Conservation (phyloP, 1,140 invertebrate species). For the Orchesella cincta region DNA sequence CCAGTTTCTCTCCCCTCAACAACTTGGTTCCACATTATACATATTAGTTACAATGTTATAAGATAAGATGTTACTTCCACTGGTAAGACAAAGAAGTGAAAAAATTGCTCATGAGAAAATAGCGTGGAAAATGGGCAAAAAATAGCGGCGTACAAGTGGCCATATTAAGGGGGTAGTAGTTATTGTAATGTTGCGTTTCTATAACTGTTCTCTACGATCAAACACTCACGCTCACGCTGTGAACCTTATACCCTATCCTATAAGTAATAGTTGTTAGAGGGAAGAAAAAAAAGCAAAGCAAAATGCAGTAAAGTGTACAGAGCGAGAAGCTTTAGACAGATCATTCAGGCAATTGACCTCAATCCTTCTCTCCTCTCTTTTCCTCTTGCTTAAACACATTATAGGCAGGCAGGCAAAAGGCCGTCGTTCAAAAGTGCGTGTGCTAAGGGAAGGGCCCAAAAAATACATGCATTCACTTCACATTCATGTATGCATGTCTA, state of each 20-base stretch:
- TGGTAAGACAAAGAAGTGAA: neutral
- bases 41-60: no score
- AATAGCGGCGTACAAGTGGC: no score
- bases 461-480: no score
- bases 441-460: no score
- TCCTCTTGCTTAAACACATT: neutral
- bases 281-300: neutral
- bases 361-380: neutral
- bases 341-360: conserved; percentile 25
- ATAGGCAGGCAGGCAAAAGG: neutral
- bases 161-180: neutral
- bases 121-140: neutral
- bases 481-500: no score
- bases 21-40: no score
- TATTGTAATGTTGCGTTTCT: neutral
- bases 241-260: no score
- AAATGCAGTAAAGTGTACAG: neutral
- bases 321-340: conserved; percentile 20
- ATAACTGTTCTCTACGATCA: no score
- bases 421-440: neutral
- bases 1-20: no score
- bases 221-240: no score
- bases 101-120: neutral
- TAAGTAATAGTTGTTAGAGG: no score
- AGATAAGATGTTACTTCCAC: no score